These are phyloP conservation scores for Sarcophaga rosellei DNA, from an alignment of 2,888 invertebrate genomes.

Conservation along the genomic window DNA sequence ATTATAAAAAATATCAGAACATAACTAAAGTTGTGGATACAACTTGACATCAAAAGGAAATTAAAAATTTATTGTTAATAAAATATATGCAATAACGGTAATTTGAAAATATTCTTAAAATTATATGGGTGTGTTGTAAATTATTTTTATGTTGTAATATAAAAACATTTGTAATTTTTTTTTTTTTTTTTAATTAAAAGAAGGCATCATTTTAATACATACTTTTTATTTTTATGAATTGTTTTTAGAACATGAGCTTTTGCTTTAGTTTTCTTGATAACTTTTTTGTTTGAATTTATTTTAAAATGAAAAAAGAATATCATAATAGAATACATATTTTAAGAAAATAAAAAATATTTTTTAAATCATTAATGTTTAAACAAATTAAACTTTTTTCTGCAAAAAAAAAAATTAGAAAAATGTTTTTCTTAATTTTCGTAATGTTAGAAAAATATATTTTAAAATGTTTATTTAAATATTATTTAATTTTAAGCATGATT, in stretches of 20 bases:
- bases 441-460: too few relatives aligned
- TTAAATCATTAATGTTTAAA: too few relatives aligned
- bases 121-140: slow-evolving; percentile 50
- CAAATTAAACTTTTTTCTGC: too few relatives aligned
- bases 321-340: not conserved
- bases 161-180: too few relatives aligned
- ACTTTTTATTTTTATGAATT: slow-evolving; percentile 54
- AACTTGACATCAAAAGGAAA: slow-evolving; percentile 21
- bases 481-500: too few relatives aligned
- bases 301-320: not conserved
- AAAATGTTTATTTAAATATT: too few relatives aligned
- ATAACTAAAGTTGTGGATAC: slow-evolving; percentile 35
- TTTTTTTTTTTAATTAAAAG: too few relatives aligned
- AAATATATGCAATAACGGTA: slow-evolving; percentile 40
- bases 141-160: not conserved
- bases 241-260: not conserved
- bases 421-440: too few relatives aligned
- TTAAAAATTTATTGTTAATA: slow-evolving; percentile 31
- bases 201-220: too few relatives aligned
- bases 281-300: not conserved
- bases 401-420: too few relatives aligned
- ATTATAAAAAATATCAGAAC: slow-evolving; percentile 36
- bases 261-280: too few relatives aligned
- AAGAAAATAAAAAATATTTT: slow-evolving; percentile 39
- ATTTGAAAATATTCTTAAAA: slow-evolving; percentile 37